Evolutionary conservation across 2,888 invertebrate genomes (phyloP).

Genomic region (Arge pagana): DNA sequence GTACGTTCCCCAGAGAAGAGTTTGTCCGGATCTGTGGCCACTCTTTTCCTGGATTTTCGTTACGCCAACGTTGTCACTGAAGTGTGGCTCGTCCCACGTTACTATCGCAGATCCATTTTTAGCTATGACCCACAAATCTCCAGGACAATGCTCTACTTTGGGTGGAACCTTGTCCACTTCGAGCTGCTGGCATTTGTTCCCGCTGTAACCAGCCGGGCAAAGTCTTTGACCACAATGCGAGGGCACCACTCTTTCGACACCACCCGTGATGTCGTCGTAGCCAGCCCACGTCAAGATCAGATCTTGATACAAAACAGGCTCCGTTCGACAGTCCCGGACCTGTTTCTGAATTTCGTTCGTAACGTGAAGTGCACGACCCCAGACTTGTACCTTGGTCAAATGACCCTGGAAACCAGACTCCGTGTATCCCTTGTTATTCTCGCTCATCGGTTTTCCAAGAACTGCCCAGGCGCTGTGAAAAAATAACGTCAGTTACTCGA

Average conservation of each 20-base stretch:
- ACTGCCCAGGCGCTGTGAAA: conserved; percentile 84
- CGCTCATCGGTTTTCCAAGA: conserved; percentile 80
- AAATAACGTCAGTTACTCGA: too few relatives aligned
- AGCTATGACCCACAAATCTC: conserved; percentile 92
- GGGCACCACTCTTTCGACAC: conserved; percentile 88
- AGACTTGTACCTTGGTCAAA: conserved; percentile 91
- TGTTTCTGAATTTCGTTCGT: conserved; percentile 92
- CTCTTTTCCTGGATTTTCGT: conserved; percentile 80
- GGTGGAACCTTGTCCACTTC: conserved; percentile 85
- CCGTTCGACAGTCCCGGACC: conserved; percentile 89
- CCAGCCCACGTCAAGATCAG: conserved; percentile 92
- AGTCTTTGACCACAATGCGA: conserved; percentile 89
- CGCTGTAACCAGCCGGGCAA: conserved; percentile 86
- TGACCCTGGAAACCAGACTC: conserved; percentile 96
- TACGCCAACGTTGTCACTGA: conserved; percentile 86
- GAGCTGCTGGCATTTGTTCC: conserved; percentile 82
- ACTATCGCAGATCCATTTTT: conserved; percentile 90
- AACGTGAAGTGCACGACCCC: conserved; percentile 89
- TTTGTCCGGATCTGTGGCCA: conserved; percentile 86
- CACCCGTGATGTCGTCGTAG: conserved; percentile 85
- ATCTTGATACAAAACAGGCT: conserved; percentile 85
- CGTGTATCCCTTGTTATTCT: conserved; percentile 74
- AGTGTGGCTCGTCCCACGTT: conserved; percentile 89
- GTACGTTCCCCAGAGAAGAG: conserved; percentile 88
- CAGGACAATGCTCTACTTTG: conserved; percentile 86